A percentile compares a stretch with the other conserved stretches of the same genome.
These are phyloP conservation scores for Columba guinea DNA, from an alignment of 2,797 vertebrate species.

Conservation along the genomic window DNA sequence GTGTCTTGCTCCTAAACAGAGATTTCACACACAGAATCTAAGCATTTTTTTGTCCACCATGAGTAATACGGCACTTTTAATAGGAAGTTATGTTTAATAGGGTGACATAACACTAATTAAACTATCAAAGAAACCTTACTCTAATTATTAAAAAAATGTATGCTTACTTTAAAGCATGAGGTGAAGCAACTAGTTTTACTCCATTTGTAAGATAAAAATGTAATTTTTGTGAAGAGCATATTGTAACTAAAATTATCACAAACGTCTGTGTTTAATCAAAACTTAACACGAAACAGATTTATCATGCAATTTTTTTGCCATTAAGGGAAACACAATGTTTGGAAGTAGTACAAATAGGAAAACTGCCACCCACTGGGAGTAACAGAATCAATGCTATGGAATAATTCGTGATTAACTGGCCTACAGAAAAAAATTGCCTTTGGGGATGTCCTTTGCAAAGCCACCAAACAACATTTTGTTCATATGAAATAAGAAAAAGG, in stretches of 20 bases:
- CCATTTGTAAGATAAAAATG: background rate
- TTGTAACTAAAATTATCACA: conserved; percentile 28
- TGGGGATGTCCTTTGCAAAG: conserved; percentile 41
- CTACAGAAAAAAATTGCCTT: background rate
- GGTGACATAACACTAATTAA: background rate
- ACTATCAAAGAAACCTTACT: background rate
- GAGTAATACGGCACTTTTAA: background rate
- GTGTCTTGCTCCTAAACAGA: background rate
- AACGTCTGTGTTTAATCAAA: conserved; percentile 52
- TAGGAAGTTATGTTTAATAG: background rate
- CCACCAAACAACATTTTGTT: conserved; percentile 15
- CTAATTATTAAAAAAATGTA: background rate
- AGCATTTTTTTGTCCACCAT: background rate
- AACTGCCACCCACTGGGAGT: conserved; percentile 59
- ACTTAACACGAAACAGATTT: conserved; percentile 65
- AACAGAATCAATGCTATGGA: conserved; percentile 49
- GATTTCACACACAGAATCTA: background rate
- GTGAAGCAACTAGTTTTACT: background rate
- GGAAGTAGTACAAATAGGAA: conserved; percentile 61
- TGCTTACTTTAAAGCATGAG: background rate
- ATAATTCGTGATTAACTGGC: conserved; percentile 59
- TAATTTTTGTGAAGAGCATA: background rate
- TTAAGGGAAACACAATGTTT: conserved; percentile 60
- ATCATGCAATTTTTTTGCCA: conserved; percentile 48
- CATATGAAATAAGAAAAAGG: background rate